phyloP scores from a whole-genome alignment of 1,140 invertebrate species.

The Arctopsyche grandis region DNA sequence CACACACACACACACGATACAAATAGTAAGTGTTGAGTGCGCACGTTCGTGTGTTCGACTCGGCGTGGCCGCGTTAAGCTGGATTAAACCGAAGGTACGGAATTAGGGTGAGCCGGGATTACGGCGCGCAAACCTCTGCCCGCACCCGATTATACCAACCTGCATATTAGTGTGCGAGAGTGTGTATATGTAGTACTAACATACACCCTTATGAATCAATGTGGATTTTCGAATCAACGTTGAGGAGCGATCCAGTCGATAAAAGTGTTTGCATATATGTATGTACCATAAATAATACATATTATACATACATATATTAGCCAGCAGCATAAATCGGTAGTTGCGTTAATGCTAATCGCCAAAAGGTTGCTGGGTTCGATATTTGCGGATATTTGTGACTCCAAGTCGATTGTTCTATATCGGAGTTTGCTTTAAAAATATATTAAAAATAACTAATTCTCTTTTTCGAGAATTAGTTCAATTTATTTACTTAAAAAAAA shows the following conservation, averaged over 20 bases:
- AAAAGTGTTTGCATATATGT: too few species aligned
- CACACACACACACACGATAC: not conserved
- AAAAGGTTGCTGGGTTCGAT: too few species aligned
- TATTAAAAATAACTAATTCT: too few species aligned
- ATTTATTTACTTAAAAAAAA: too few species aligned
- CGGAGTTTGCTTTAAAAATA: too few species aligned
- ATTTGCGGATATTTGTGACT: too few species aligned
- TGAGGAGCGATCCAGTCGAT: not conserved
- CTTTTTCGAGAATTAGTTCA: too few species aligned
- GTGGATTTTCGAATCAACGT: not conserved
- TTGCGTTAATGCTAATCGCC: too few species aligned
- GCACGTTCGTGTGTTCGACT: slow-evolving; percentile 21
- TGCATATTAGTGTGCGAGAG: slow-evolving; percentile 28
- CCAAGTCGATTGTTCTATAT: too few species aligned
- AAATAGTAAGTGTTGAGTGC: not conserved
- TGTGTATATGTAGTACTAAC: slow-evolving; percentile 11
- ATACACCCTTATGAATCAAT: not conserved
- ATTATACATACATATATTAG: too few species aligned
- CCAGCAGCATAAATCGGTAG: too few species aligned
- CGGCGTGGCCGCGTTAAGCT: slow-evolving; percentile 62
- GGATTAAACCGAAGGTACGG: slow-evolving; percentile 66
- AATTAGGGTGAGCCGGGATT: slow-evolving; percentile 67
- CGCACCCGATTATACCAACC: not conserved
- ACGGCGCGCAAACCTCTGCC: slow-evolving; percentile 56
- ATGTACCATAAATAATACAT: too few species aligned